Percentiles rank a stretch among this genome's conserved stretches.
phyloP scores from a whole-genome alignment of 2,888 invertebrate genomes.

The Drosophila neoperkinsi region DNA sequence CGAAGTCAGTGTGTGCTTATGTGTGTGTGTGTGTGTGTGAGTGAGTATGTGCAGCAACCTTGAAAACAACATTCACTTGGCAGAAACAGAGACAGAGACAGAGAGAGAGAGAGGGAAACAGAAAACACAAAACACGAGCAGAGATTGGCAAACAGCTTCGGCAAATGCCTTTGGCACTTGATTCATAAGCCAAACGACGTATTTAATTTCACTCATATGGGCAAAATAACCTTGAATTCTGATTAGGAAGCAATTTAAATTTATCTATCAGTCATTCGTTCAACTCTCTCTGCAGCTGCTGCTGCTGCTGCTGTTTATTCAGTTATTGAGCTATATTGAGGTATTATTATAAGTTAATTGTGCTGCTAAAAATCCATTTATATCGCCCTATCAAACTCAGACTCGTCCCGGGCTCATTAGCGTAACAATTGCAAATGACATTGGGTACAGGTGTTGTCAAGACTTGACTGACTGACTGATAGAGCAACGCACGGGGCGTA shows the following conservation, averaged over 20 bases:
- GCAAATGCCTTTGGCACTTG: slow-evolving; percentile 68
- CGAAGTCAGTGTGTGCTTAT: slow-evolving; percentile 10
- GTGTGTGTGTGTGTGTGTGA: slow-evolving; percentile 24
- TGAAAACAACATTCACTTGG: slow-evolving; percentile 67
- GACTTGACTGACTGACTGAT: slow-evolving; percentile 22
- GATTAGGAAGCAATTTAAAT: slow-evolving; percentile 79
- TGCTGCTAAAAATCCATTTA: slow-evolving; percentile 59
- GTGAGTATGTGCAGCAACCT: slow-evolving; percentile 60
- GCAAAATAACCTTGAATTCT: slow-evolving; percentile 71
- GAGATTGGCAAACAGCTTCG: slow-evolving; percentile 61
- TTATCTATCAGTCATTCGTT: slow-evolving; percentile 63
- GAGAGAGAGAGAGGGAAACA: neutral
- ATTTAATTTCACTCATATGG: slow-evolving; percentile 77
- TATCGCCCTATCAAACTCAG: neutral
- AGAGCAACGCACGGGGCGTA: slow-evolving; percentile 63
- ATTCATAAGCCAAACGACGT: slow-evolving; percentile 64
- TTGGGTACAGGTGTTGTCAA: slow-evolving; percentile 56
- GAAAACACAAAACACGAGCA: slow-evolving; percentile 12
- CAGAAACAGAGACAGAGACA: neutral
- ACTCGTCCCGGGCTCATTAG: slow-evolving; percentile 49
- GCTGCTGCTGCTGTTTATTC: slow-evolving; percentile 50
- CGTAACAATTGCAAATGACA: slow-evolving; percentile 61
- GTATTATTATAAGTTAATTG: slow-evolving; percentile 69
- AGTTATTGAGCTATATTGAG: slow-evolving; percentile 43
- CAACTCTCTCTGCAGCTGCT: neutral